Evolutionary conservation across 2,113 vertebrate species (phyloP).

Genomic region (human (Homo sapiens)): GRCh38 chr5:89319501-89320000

Average conservation of each 20-base stretch:
- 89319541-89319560: background rate
- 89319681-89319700: background rate
- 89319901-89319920: background rate
- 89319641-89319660: background rate
- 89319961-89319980: background rate
- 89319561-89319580: background rate
- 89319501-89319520: background rate
- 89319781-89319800: background rate
- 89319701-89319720: background rate
- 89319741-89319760: background rate
- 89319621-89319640: background rate
- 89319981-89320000: background rate
- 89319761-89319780: background rate
- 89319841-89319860: slow-evolving; percentile 22
- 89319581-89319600: background rate
- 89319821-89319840: background rate
- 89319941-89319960: slow-evolving; percentile 19
- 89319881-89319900: background rate
- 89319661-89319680: background rate
- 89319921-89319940: background rate
- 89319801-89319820: background rate
- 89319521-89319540: background rate
- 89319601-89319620: background rate
- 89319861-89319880: background rate
- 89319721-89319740: background rate